Evolutionary conservation across 2,113 vertebrate species (phyloP).

Genomic region (Mustelus asterias): DNA sequence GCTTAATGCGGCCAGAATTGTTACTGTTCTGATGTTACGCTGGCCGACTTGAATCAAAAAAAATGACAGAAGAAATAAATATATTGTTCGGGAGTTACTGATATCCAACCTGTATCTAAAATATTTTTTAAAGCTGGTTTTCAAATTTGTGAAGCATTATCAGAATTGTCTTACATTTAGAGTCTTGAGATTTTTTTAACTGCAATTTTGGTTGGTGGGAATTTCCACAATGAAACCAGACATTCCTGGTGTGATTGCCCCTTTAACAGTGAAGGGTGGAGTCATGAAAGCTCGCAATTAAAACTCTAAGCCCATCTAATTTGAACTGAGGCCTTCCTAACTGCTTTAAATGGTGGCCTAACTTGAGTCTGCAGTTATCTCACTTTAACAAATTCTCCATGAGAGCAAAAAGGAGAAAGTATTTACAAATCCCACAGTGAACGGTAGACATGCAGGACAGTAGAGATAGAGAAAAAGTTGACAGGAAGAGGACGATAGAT

Average conservation of each 20-base stretch:
- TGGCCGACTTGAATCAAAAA: background rate
- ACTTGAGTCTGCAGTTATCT: background rate
- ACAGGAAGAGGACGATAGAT: background rate
- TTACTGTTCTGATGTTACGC: background rate
- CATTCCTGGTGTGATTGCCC: background rate
- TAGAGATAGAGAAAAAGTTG: background rate
- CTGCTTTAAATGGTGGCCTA: background rate
- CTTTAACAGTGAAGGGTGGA: background rate
- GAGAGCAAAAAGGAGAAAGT: background rate
- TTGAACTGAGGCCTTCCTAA: background rate
- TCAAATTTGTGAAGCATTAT: background rate
- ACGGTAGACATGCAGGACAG: background rate
- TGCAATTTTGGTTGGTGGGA: background rate
- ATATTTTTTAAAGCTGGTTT: background rate
- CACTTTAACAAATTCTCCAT: background rate
- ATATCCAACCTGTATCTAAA: background rate
- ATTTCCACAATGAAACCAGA: background rate
- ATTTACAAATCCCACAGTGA: background rate
- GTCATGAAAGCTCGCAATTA: background rate
- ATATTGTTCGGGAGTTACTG: background rate
- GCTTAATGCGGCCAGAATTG: background rate
- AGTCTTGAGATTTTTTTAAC: background rate
- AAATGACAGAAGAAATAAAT: background rate
- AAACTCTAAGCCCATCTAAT: background rate
- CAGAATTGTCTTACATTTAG: background rate